Evolutionary conservation across 2,797 vertebrate genomes (phyloP), one percentile per base, ranked within the genome.

Genomic region (Notolepis coatsorum): DNA sequence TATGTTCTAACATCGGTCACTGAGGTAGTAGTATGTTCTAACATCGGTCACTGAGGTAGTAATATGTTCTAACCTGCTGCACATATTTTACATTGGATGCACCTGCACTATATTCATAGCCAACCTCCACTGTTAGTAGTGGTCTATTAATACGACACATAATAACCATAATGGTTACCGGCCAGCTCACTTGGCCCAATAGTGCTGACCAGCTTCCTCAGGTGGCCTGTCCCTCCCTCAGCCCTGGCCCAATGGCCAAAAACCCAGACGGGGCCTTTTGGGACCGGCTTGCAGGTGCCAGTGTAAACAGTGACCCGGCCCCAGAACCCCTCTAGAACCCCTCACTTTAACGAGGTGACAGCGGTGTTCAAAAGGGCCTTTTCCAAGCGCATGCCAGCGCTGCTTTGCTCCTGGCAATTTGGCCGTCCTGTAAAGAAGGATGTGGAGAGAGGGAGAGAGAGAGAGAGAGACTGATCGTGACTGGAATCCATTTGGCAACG

Each of bases 321-420:
- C 82, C 80, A 73, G 74, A 74, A 76, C 67, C 79, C 77, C 81
- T 73, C 47, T 77, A 84, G 74, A 87, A 75, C 69, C 78, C 81
- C 77, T 85, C 73, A 82, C 77, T 86, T 89, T 86, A 84, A 90
- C 33, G 68, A 88, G 78, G 85, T 81, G 80, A 85, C 86, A 80
- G 81, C 65, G 48, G 54, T 81, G 80, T 81, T 82, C 72, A 74
- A 69, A 61, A 68, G 70, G 57, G 46, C 47, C 56, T 1, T 21
- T 73, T n/a, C 65, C 54, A 74, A 80, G 78, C 24, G 60, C 43
- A 27, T 6, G 27, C 59, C 21, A 31, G 30, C 45, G 71, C 58
- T 68, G 69, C 49, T 28, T 24, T 60, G 75, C 71, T 77, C 42
- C 51, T 15, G 18, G 67, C 47, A 3, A 23, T 67, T 66, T 83